A percentile compares a stretch with the other conserved stretches of the same genome.
Conservation (phyloP, 2,888 invertebrate species). For the Sarcophaga caerulescens region DNA sequence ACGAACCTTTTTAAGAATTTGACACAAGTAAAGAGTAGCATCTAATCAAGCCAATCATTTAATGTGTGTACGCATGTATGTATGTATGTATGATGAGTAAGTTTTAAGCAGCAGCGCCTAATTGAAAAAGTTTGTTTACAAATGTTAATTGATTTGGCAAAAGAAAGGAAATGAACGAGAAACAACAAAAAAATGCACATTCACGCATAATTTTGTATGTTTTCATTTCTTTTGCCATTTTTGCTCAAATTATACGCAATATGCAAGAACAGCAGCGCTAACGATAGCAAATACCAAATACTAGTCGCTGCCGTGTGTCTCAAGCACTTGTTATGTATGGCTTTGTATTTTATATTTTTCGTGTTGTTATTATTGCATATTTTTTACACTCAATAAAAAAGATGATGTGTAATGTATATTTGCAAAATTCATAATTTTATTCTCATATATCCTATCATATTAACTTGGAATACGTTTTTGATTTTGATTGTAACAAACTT, state of each 20-base stretch:
- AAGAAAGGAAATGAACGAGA: not conserved
- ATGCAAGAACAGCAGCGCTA: constrained; percentile 44
- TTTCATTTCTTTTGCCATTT: constrained; percentile 9
- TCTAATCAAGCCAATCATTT: constrained; percentile 56
- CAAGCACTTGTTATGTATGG: constrained; percentile 34
- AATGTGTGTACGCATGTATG: constrained; percentile 22
- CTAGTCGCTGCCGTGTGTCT: constrained; percentile 5
- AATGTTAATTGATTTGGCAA: constrained; percentile 57
- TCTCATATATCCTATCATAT: no score
- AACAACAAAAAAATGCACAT: constrained; percentile 35
- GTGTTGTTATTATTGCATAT: not conserved
- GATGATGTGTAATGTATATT: not conserved
- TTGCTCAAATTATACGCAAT: constrained; percentile 54
- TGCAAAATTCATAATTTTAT: no score
- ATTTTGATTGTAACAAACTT: no score
- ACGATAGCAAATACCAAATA: constrained; percentile 20
- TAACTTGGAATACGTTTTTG: no score
- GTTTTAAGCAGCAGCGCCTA: constrained; percentile 14
- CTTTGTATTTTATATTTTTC: constrained; percentile 31
- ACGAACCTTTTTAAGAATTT: constrained; percentile 48
- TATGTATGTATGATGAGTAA: not conserved
- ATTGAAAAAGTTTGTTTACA: constrained; percentile 54
- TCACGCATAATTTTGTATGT: constrained; percentile 60
- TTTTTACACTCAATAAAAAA: constrained; percentile 29
- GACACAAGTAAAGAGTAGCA: constrained; percentile 39